Evolutionary conservation across 1,140 invertebrate species (phyloP).

Genomic region (Drosophila sproati): DNA sequence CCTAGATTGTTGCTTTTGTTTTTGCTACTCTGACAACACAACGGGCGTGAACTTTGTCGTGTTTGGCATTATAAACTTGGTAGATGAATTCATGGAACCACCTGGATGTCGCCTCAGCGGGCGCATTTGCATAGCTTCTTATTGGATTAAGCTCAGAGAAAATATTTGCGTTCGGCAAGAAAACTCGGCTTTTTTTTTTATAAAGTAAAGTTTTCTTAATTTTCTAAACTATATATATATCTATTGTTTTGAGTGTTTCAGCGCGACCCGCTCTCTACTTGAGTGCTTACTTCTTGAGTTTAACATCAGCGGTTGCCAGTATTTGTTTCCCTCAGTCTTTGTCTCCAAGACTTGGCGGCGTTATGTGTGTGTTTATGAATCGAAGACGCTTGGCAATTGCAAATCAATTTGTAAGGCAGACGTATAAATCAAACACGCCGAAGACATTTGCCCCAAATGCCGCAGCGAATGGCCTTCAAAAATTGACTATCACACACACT

Average conservation of each 20-base stretch:
- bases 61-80: constrained; percentile 37
- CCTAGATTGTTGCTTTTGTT: constrained; percentile 1
- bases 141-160: too few species aligned
- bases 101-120: constrained; percentile 32
- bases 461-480: constrained; percentile 61
- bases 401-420: constrained; percentile 71
- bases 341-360: background rate
- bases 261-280: background rate
- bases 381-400: constrained; percentile 59
- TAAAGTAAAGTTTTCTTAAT: background rate
- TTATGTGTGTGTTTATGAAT: constrained; percentile 29
- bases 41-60: constrained; percentile 39
- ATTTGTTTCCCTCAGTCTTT: background rate
- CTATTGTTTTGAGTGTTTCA: too few species aligned
- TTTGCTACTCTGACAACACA: constrained; percentile 40
- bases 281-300: background rate
- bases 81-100: constrained; percentile 6
- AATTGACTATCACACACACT: constrained; percentile 40
- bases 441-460: constrained; percentile 61
- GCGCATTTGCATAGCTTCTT: constrained; percentile 38
- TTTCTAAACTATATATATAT: background rate
- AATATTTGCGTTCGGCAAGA: too few species aligned
- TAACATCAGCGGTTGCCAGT: constrained; percentile 7
- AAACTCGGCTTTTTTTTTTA: too few species aligned
- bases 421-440: constrained; percentile 70